Conservation (phyloP, 92 coral and sea anemone species). For the Montipora capitata region DNA sequence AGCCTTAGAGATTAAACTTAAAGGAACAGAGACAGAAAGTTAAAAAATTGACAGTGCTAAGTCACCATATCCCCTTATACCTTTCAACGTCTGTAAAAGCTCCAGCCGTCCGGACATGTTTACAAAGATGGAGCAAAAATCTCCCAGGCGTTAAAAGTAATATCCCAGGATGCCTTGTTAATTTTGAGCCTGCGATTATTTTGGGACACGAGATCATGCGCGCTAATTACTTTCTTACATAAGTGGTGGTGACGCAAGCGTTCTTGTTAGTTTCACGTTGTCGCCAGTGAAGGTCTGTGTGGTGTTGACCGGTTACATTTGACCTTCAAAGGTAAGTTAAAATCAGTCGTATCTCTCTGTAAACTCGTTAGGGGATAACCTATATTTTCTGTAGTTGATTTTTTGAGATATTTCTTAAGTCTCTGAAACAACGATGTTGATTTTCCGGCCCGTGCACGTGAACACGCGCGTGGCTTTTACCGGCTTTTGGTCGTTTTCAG, state of each 20-base stretch:
- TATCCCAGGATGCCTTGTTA: conserved; percentile 21
- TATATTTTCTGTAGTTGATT: not conserved
- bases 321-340: conserved; percentile 11
- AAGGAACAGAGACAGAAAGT: too few species aligned
- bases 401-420: not conserved
- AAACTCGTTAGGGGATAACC: too few species aligned
- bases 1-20: too few species aligned
- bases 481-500: conserved; percentile 27
- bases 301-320: not conserved
- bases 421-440: not conserved
- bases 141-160: conserved; percentile 11
- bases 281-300: conserved; percentile 40
- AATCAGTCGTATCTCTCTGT: not conserved
- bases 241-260: conserved; percentile 61
- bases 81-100: conserved; percentile 50
- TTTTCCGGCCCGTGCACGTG: conserved; percentile 17
- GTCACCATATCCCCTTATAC: not conserved
- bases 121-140: not conserved
- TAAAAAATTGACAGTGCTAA: too few species aligned
- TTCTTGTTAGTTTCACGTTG: conserved; percentile 44
- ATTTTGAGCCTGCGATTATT: conserved; percentile 21
- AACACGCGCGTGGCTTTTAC: conserved; percentile 20
- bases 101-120: conserved; percentile 70
- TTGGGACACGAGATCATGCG: not conserved
- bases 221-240: conserved; percentile 33